Percentiles rank a stretch among this genome's conserved stretches.
Conservation (phyloP, 2,113 vertebrate species). For the Ictidomys tridecemlineatus region DNA sequence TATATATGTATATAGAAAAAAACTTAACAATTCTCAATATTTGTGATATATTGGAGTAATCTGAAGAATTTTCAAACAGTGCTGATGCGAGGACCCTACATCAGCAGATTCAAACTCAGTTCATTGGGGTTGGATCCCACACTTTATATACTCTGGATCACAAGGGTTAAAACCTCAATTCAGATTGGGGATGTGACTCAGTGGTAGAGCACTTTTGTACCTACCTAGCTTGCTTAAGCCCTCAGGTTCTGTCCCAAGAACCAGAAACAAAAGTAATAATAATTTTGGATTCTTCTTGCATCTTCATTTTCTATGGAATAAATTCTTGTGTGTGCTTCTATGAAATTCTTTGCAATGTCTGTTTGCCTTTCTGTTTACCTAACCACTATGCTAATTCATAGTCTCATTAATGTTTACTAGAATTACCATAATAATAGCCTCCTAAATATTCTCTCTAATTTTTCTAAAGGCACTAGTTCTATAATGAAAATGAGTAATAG, state of each 20-base stretch:
- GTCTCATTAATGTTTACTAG: conserved; percentile 56
- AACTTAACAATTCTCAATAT: background rate
- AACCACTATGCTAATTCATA: conserved; percentile 35
- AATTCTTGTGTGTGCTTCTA: background rate
- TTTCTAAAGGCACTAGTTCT: conserved; percentile 1
- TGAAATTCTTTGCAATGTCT: conserved; percentile 7
- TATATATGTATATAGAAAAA: background rate
- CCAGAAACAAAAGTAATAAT: background rate
- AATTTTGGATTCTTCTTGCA: background rate
- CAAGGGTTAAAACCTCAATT: background rate
- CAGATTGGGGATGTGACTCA: background rate
- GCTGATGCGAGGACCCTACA: background rate
- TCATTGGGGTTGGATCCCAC: background rate
- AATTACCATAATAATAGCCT: conserved; percentile 58
- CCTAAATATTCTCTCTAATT: conserved; percentile 49
- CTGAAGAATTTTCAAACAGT: background rate
- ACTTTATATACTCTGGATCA: background rate
- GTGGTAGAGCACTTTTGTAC: background rate
- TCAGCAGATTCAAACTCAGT: background rate
- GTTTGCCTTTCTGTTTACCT: background rate
- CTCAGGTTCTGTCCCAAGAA: background rate
- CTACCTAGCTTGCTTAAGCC: background rate
- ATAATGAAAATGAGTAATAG: conserved; percentile 38
- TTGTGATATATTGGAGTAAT: background rate
- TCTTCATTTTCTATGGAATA: conserved; percentile 19